Evolutionary conservation across 1,140 invertebrate species (phyloP).

Genomic region (Diorhabda carinulata): DNA sequence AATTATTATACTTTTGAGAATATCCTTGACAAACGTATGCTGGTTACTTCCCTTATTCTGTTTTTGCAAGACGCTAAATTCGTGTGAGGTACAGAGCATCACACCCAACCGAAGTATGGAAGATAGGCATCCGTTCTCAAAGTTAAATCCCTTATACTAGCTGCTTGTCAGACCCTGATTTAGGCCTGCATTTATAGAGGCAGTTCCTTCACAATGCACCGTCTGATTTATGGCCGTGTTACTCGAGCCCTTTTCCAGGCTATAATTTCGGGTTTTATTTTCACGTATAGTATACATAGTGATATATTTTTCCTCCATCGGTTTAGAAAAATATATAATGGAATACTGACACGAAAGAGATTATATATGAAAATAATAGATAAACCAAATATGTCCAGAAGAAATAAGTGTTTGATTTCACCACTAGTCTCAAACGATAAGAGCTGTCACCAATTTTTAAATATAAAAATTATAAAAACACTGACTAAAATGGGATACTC

Average conservation of each 20-base stretch:
- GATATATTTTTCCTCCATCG: background rate
- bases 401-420: too few species aligned
- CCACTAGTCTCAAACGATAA: too few species aligned
- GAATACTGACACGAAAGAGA: too few species aligned
- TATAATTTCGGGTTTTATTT: conserved; percentile 31
- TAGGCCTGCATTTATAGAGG: conserved; percentile 44
- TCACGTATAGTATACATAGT: conserved; percentile 10
- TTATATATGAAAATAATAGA: too few species aligned
- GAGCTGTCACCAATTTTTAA: too few species aligned
- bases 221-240: conserved; percentile 44
- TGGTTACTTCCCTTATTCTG: background rate
- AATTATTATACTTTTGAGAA: too few species aligned
- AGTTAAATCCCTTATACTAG: conserved; percentile 38
- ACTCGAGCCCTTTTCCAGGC: conserved; percentile 35
- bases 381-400: too few species aligned
- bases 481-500: too few species aligned
- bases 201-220: conserved; percentile 39
- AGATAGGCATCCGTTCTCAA: conserved; percentile 26
- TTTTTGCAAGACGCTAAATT: background rate
- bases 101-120: background rate
- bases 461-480: too few species aligned
- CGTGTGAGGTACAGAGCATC: background rate
- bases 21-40: too few species aligned
- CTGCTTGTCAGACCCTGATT: conserved; percentile 40
- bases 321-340: too few species aligned